Evolutionary conservation across 1,140 invertebrate species (phyloP).

Genomic region (Adoxophyes honmai): DNA sequence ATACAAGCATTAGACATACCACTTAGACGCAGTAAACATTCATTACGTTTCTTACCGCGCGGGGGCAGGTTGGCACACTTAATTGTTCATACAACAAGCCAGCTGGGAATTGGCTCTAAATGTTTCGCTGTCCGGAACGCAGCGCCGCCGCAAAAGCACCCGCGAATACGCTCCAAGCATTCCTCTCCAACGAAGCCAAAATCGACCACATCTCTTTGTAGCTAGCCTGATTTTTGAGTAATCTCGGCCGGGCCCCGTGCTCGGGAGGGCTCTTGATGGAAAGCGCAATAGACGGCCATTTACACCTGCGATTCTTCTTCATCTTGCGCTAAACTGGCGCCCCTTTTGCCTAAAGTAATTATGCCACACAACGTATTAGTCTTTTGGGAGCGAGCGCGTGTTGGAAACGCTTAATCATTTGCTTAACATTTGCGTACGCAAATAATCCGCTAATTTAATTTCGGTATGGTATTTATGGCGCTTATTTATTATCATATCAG

Average conservation of each 20-base stretch:
- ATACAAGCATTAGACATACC: slow-evolving; percentile 46
- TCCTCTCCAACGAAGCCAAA: slow-evolving; percentile 35
- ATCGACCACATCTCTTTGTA: slow-evolving; percentile 44
- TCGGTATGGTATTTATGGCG: slow-evolving; percentile 60
- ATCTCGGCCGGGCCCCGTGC: neutral
- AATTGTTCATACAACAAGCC: slow-evolving; percentile 74
- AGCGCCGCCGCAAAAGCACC: slow-evolving; percentile 57
- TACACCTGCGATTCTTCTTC: slow-evolving; percentile 73
- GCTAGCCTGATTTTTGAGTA: slow-evolving; percentile 42
- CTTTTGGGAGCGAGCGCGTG: slow-evolving; percentile 68
- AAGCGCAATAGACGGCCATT: slow-evolving; percentile 62
- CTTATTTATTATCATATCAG: slow-evolving; percentile 72
- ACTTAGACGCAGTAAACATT: slow-evolving; percentile 60
- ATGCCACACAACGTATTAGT: slow-evolving; percentile 72
- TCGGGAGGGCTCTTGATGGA: slow-evolving; percentile 45
- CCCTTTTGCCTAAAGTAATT: slow-evolving; percentile 72
- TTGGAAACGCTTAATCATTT: slow-evolving; percentile 73
- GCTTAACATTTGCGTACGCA: slow-evolving; percentile 68
- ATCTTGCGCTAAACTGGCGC: slow-evolving; percentile 67
- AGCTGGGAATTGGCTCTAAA: slow-evolving; percentile 70
- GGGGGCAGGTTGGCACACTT: slow-evolving; percentile 62
- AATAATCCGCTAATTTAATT: slow-evolving; percentile 74
- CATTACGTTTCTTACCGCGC: slow-evolving; percentile 64
- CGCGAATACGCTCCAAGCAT: slow-evolving; percentile 46
- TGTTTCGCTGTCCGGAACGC: slow-evolving; percentile 58